These are phyloP conservation scores for Girardinichthys multiradiatus DNA, from an alignment of 2,113 vertebrate genomes.

Conservation along the genomic window DNA sequence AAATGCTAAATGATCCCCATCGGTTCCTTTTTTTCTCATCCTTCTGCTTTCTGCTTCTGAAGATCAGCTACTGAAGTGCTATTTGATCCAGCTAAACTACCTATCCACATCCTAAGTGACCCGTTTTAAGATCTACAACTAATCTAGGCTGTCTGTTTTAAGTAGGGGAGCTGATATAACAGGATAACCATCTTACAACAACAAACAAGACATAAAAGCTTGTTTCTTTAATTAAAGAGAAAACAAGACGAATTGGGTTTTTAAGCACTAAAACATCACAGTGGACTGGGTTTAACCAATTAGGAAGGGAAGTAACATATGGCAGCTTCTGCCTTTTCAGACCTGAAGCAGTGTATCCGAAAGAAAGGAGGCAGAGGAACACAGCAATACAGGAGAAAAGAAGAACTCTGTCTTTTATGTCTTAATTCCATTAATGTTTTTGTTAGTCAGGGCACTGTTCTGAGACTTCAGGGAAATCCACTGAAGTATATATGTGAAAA, in stretches of 20 bases:
- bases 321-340: neutral
- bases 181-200: neutral
- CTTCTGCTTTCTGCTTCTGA: conserved; percentile 22
- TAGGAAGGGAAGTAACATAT: neutral
- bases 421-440: neutral
- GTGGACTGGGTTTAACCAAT: neutral
- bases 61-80: conserved; percentile 43
- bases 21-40: conserved; percentile 14
- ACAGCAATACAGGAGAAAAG: too few species aligned
- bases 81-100: conserved; percentile 50
- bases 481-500: neutral
- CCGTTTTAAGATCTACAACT: conserved; percentile 13
- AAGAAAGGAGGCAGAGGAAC: neutral
- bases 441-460: neutral
- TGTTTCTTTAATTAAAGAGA: neutral
- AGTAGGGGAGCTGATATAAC: conserved; percentile 12
- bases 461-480: neutral
- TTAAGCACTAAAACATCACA: neutral
- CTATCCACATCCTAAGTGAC: conserved; percentile 20
- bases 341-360: neutral
- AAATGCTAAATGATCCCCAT: conserved; percentile 33
- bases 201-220: neutral
- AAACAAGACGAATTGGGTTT: neutral
- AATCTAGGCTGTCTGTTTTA: conserved; percentile 8
- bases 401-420: neutral